Conservation (phyloP, 2,888 invertebrate genomes). For the Troilus luridus region DNA sequence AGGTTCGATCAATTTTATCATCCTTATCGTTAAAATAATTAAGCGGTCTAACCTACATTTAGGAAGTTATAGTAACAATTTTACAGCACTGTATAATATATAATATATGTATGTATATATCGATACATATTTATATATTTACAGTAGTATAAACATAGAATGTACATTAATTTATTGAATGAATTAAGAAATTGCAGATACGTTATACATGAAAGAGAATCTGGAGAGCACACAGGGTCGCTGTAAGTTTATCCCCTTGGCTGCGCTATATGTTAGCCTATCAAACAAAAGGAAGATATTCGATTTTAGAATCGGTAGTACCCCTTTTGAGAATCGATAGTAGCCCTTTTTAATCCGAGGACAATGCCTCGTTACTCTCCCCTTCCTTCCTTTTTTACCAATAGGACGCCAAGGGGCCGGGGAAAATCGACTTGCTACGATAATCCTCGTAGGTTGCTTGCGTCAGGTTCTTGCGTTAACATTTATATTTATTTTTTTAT, state of each 20-base stretch:
- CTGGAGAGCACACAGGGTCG: neutral
- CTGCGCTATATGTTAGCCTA: neutral
- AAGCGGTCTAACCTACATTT: no score
- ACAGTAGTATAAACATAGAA: no score
- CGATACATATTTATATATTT: no score
- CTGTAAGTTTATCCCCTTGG: neutral
- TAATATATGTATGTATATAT: no score
- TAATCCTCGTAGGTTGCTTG: neutral
- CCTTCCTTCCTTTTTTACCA: neutral
- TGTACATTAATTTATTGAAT: neutral
- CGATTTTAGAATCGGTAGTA: conserved; percentile 23
- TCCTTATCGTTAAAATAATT: no score
- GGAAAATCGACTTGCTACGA: neutral
- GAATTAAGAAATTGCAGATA: neutral
- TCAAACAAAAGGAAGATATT: neutral
- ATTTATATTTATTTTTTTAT: no score
- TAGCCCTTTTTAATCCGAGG: neutral
- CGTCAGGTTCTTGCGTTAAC: neutral
- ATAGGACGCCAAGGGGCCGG: neutral
- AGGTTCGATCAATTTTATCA: no score
- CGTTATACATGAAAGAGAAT: neutral
- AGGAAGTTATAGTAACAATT: no score
- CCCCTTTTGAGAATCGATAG: conserved; percentile 18
- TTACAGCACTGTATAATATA: no score
- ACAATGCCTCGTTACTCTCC: conserved; percentile 47